These are phyloP conservation scores for Micropterix aruncella DNA, from an alignment of 2,888 invertebrate genomes.

Conservation along the genomic window DNA sequence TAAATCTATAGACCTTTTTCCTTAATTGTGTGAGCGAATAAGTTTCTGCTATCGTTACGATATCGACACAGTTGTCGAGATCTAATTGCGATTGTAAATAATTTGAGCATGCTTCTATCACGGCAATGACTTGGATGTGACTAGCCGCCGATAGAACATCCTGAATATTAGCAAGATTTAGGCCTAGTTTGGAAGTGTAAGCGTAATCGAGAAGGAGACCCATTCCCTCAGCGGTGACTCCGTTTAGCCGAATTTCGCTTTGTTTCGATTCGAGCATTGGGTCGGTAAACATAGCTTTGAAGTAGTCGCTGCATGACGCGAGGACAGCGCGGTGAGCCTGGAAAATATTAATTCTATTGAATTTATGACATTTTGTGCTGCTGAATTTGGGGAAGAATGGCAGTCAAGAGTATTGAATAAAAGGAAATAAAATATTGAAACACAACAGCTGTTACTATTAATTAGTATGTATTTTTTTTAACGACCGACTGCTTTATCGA, in stretches of 20 bases:
- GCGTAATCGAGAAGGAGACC: conserved; percentile 49
- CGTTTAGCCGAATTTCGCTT: conserved; percentile 48
- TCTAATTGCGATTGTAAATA: conserved; percentile 52
- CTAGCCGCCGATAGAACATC: conserved; percentile 57
- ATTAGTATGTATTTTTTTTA: too few species aligned
- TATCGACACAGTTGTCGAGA: conserved; percentile 57
- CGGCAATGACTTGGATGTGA: conserved; percentile 47
- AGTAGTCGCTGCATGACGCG: conserved; percentile 60
- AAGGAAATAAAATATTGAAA: too few species aligned
- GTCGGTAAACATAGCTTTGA: conserved; percentile 62
- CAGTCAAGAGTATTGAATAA: too few species aligned
- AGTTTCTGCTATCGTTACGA: conserved; percentile 52
- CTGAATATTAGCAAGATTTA: conserved; percentile 48
- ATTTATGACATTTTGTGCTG: too few species aligned
- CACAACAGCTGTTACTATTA: too few species aligned
- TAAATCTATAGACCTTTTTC: conserved; percentile 46
- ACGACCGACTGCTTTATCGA: too few species aligned
- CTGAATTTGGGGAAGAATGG: too few species aligned
- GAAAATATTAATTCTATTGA: conserved; percentile 8
- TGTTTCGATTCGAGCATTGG: conserved; percentile 51
- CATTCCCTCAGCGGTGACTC: conserved; percentile 51
- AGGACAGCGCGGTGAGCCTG: conserved; percentile 55
- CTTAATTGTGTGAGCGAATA: conserved; percentile 45
- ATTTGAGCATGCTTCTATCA: conserved; percentile 50
- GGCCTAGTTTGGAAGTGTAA: conserved; percentile 48